Percentiles rank a stretch among this genome's conserved stretches.
These are phyloP conservation scores for Palythoa grandis DNA, from an alignment of 92 coral and sea anemone species.

Conservation along the genomic window DNA sequence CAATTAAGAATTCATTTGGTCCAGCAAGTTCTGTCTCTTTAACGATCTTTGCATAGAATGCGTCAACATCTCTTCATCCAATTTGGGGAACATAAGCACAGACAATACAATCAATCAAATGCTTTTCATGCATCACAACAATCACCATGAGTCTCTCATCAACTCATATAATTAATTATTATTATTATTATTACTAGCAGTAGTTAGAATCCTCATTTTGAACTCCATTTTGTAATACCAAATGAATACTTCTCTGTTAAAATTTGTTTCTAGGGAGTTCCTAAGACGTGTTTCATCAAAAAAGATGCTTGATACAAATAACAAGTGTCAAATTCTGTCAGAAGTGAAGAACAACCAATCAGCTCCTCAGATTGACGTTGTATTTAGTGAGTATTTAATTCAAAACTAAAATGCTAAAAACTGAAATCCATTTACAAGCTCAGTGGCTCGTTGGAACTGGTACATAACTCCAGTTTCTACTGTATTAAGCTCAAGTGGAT, in stretches of 20 bases:
- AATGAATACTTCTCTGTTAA: not conserved
- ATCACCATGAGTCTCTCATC: no score
- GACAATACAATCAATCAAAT: no score
- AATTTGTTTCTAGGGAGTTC: conserved; percentile 70
- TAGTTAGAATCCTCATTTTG: no score
- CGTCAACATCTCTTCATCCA: no score
- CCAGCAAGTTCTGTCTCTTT: not conserved
- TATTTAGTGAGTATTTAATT: conserved; percentile 67
- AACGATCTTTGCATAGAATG: not conserved
- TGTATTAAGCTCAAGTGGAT: no score
- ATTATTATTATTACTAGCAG: no score
- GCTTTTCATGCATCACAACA: no score
- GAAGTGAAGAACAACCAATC: conserved; percentile 73
- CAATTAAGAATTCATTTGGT: no score
- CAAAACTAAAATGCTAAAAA: not conserved
- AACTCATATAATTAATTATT: no score
- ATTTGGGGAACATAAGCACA: no score
- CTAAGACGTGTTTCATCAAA: conserved; percentile 80
- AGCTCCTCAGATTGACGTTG: conserved; percentile 80
- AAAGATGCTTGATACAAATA: conserved; percentile 77
- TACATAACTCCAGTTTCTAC: no score
- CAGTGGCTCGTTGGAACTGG: no score
- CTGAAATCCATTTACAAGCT: not conserved
- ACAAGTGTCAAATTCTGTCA: conserved; percentile 80
- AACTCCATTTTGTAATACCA: not conserved